These are phyloP conservation scores for Phalanger gymnotis DNA, from an alignment of 2,797 vertebrate genomes.

Conservation along the genomic window DNA sequence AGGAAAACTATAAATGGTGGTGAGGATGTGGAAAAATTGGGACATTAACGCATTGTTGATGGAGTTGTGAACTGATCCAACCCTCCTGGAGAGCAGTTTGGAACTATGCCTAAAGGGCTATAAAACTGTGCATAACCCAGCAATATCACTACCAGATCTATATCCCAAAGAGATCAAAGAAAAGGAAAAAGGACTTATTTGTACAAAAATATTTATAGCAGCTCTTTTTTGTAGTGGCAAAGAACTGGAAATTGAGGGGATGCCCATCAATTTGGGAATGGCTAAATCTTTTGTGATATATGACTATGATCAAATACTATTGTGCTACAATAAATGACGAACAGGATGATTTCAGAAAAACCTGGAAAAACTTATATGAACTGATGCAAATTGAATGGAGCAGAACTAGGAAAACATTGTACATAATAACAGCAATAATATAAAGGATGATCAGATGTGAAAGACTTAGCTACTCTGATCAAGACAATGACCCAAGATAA, in stretches of 20 bases:
- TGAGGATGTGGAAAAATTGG: not conserved
- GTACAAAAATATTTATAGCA: not conserved
- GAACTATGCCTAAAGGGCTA: not conserved
- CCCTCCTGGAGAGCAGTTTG: not conserved
- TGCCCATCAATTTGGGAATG: not conserved
- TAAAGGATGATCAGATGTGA: not conserved
- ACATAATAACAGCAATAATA: not conserved
- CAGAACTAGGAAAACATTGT: not conserved
- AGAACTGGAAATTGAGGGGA: not conserved
- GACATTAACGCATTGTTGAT: not conserved
- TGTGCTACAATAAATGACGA: not conserved
- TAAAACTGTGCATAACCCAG: not conserved
- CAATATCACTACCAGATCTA: not conserved
- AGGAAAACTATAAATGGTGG: not conserved
- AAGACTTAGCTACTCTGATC: not conserved
- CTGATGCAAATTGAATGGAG: not conserved
- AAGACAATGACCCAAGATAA: not conserved
- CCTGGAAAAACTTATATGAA: not conserved
- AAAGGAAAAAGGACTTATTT: not conserved
- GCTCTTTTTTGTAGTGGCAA: not conserved
- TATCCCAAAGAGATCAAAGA: not conserved
- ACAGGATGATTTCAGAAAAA: not conserved
- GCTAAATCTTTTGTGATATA: not conserved
- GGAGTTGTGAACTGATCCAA: not conserved
- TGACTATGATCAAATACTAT: not conserved